phyloP scores from a whole-genome alignment of 30 jellyfish, hydroid and myxozoan genomes.

The Aurelia sp. region DNA sequence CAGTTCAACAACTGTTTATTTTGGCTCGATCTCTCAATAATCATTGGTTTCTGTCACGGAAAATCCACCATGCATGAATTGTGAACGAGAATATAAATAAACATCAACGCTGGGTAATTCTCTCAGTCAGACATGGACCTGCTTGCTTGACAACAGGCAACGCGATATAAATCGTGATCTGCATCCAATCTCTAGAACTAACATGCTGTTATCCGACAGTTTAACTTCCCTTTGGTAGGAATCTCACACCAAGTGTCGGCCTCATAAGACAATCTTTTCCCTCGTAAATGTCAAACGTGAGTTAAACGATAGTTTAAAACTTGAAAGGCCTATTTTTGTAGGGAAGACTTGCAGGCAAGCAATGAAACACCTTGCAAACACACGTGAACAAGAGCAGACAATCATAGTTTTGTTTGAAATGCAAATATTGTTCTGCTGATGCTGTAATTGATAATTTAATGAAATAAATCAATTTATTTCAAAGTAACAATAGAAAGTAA shows the following conservation, averaged over 20 bases:
- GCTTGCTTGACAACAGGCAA: not conserved
- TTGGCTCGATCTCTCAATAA: slow-evolving; percentile 32
- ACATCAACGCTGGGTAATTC: not conserved
- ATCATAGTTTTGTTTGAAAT: slow-evolving; percentile 23
- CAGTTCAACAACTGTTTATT: slow-evolving; percentile 23
- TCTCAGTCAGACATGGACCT: not conserved
- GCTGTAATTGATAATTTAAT: slow-evolving; percentile 7
- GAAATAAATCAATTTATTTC: too few relatives aligned
- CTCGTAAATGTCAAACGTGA: slow-evolving; percentile 23
- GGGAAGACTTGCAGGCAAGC: not conserved
- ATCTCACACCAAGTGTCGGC: slow-evolving; percentile 41
- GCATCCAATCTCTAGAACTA: slow-evolving; percentile 2
- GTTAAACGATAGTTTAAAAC: too few relatives aligned
- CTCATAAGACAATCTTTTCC: slow-evolving; percentile 14
- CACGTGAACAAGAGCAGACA: slow-evolving; percentile 33
- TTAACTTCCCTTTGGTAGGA: slow-evolving; percentile 43
- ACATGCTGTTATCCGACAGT: slow-evolving; percentile 57
- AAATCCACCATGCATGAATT: slow-evolving; percentile 2
- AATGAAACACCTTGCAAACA: slow-evolving; percentile 28
- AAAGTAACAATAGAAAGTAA: too few relatives aligned
- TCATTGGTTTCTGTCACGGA: slow-evolving; percentile 29
- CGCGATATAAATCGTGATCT: not conserved
- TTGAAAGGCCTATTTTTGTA: too few relatives aligned
- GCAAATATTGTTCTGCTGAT: slow-evolving; percentile 24
- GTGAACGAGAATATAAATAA: not conserved